Evolutionary conservation across 2,888 invertebrate genomes (phyloP), one percentile per base, ranked within the genome.

Genomic region (Notodonta dromedarius): DNA sequence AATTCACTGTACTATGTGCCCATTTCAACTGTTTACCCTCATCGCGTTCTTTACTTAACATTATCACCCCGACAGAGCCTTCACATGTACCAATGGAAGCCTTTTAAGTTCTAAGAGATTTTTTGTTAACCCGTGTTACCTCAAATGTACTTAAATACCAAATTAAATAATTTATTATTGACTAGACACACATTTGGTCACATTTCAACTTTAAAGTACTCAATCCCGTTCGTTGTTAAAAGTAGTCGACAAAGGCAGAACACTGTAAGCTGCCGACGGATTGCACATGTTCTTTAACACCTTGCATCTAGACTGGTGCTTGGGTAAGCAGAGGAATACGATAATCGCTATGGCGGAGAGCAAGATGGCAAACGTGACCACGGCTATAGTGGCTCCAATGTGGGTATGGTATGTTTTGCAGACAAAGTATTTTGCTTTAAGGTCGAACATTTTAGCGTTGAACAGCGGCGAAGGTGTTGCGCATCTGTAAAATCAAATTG

Each of bases 381-480:
- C 74, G 0, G 86, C 82, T 14, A 91, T 67, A 0, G 77, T 74
- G 0, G 84, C 59, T 0, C 87, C 87, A 0, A 84, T 58, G 65
- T 79, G 76, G 2, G 71, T 75, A 5, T 73, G 75, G 2, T 71
- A 75, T 5, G 73, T 71, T 2, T 75, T 64, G 0, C 95, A 95
- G 0, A 76, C 73, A 67, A 95, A 88, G 71, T 91, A 92, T 54
- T 90, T 84, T 0, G 77, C 74, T 0, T 91, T 81, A 24, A 95
- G 75, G 11, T 93, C 89, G 72, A 89, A 89, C 39, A 95, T 81
- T 4, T 88, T 79, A 50, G 90, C 91, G 80, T 91, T 90, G 74
- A 76, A 86, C 0, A 93, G 77, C 0, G 82, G 66, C 1, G 79
- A 71, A 9, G 95, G 94, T 0, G 85, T 81, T 52, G 78, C 85